Base-by-base conservation (phyloP, 2,797 vertebrate species). In the Gambusia yucatana region DNA sequence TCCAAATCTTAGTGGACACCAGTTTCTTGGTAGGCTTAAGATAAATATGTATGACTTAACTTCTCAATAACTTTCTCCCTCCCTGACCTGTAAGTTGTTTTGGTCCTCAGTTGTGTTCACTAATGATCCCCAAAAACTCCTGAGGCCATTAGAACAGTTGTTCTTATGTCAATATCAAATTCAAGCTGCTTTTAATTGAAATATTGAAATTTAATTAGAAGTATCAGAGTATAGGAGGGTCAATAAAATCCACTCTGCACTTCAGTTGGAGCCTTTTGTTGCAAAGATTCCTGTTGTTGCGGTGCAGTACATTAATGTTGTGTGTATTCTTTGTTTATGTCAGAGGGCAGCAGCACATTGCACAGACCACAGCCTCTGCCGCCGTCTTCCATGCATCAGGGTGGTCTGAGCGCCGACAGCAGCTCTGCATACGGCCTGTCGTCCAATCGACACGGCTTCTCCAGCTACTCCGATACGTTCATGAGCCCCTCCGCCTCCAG, bases 381-480 rank as follows among this genome's bases (percentile, higher is more conserved):
- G 0, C 98, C 98, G 0, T 99, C 98, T 86, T 97, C 98, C 94
- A 99, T 99, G 98, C 98, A 99, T 93, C 98, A 99, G 95, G 97
- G 98, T 14, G 98, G 98, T 0, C 94, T 99, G 0, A 94, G 96
- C 0, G 97, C 97, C 70, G 97, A 96, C 78, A 88, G 96, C 92
- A 79, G 97, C 94, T 96, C 98, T 0, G 97, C 97, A 76, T 99
- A 99, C 0, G 98, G 98, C 20, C 96, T 98, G 87, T 95, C 96
- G 28, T 96, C 96, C 91, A 97, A 97, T 82, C 96, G 98, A 67
- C 98, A 99, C 92, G 89, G 97, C 92, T 99, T 99, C 95, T 97
- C 98, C 95, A 98, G 97, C 96, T 99, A 99, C 94, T 98, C 98
- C 0, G 98, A 99, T 87, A 98, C 96, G 77, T 99, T 99, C 96